phyloP scores from a whole-genome alignment of 2,797 vertebrate species.

The Manis crassicaudata region DNA sequence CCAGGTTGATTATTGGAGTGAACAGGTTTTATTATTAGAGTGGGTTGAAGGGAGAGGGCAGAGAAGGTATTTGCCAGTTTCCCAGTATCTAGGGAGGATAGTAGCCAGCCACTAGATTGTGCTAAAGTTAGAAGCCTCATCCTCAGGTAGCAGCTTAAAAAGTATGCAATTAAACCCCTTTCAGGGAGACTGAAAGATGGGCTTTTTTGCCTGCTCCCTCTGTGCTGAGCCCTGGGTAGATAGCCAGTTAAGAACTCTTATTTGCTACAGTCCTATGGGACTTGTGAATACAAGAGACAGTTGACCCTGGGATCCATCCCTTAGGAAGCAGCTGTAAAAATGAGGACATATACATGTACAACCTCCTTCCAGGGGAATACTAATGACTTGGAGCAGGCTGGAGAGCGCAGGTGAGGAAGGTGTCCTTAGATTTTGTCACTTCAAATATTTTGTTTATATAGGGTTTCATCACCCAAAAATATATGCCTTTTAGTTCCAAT shows the following conservation, averaged over 20 bases:
- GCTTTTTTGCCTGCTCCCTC: neutral
- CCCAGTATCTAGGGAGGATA: neutral
- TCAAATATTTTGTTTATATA: conserved; percentile 10
- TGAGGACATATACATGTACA: no score
- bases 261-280: neutral
- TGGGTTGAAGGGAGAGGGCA: neutral
- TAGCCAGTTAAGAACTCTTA: neutral
- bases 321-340: neutral
- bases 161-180: neutral
- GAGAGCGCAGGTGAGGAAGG: no score
- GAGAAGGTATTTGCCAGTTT: neutral
- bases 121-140: neutral
- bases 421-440: neutral
- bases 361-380: no score
- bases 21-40: neutral
- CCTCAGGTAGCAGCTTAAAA: neutral
- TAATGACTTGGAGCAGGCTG: no score
- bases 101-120: neutral
- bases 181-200: neutral
- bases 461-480: neutral
- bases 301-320: neutral
- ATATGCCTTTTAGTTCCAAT: neutral
- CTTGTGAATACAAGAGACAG: neutral
- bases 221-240: neutral
- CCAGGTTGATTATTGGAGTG: neutral